phyloP scores from a whole-genome alignment of 2,113 vertebrate genomes.

The Verasper variegatus region DNA sequence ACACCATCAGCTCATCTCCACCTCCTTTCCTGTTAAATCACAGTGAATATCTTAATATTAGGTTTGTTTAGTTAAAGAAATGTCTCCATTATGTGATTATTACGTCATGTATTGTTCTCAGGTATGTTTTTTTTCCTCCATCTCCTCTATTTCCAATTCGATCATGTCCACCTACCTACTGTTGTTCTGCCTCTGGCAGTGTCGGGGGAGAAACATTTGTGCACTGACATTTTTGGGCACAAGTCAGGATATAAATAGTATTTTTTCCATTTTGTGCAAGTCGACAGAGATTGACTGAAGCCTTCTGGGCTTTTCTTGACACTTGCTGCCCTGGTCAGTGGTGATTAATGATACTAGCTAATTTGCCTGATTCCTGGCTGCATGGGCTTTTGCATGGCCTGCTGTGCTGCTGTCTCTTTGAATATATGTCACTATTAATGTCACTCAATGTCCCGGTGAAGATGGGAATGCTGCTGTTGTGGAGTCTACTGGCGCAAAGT shows the following conservation, averaged over 20 bases:
- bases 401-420: conserved; percentile 8
- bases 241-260: conserved; percentile 60
- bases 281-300: conserved; percentile 58
- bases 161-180: conserved; percentile 27
- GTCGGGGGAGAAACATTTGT: conserved; percentile 51
- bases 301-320: conserved; percentile 51
- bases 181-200: conserved; percentile 29
- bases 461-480: conserved; percentile 29
- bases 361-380: conserved; percentile 39
- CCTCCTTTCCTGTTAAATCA: too few species aligned
- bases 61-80: too few species aligned
- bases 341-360: conserved; percentile 48
- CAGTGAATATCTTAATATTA: too few species aligned
- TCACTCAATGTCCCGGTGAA: conserved; percentile 29
- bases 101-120: neutral
- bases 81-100: neutral
- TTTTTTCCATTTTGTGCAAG: conserved; percentile 54
- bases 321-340: conserved; percentile 39
- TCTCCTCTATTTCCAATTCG: neutral
- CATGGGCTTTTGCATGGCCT: conserved; percentile 20
- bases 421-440: conserved; percentile 38
- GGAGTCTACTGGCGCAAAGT: neutral
- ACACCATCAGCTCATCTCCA: too few species aligned
- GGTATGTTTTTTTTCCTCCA: neutral
- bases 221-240: conserved; percentile 62